Conservation (phyloP, 2,113 vertebrate species). For the Condylura cristata region DNA sequence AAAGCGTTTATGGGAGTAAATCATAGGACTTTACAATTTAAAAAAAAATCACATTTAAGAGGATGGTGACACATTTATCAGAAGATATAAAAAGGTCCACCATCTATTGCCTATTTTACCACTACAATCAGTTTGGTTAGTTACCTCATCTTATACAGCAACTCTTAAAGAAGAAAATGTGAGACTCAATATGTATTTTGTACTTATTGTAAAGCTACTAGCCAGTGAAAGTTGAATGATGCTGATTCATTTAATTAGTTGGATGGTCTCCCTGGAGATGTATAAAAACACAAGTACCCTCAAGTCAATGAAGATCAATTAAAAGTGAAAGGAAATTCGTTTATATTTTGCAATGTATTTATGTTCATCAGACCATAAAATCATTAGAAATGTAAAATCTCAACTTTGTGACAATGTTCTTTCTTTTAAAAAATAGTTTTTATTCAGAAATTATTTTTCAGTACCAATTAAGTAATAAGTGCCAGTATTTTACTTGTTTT, state of each 20-base stretch:
- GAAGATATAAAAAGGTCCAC: background rate
- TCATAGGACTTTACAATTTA: background rate
- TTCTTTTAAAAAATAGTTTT: background rate
- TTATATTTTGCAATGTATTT: background rate
- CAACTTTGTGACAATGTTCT: background rate
- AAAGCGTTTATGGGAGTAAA: background rate
- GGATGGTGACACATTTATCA: background rate
- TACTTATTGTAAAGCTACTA: background rate
- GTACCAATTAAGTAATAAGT: background rate
- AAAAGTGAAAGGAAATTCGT: background rate
- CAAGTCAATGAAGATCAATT: background rate
- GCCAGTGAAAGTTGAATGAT: background rate
- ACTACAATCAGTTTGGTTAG: background rate
- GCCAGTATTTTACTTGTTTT: background rate
- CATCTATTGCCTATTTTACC: background rate
- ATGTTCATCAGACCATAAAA: background rate
- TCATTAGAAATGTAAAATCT: background rate
- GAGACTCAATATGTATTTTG: background rate
- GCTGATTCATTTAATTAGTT: background rate
- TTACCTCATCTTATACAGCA: background rate
- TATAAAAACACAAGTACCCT: background rate
- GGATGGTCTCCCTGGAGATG: background rate
- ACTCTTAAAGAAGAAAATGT: background rate
- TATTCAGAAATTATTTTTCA: background rate
- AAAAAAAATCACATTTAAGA: background rate